phyloP scores from a whole-genome alignment of 2,797 vertebrate genomes.

The Peromyscus aztecus region DNA sequence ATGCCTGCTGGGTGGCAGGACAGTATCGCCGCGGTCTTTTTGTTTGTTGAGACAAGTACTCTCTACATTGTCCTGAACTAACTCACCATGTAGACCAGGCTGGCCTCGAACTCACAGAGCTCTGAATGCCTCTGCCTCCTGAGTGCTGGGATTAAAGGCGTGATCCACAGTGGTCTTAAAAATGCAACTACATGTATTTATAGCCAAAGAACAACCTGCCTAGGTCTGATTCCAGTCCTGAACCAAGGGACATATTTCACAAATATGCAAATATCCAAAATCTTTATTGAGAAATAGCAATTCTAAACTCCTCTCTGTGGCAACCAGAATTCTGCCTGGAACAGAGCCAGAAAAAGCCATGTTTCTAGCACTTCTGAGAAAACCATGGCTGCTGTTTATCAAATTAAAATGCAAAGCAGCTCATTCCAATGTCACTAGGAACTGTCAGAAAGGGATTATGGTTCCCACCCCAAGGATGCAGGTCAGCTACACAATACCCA shows the following conservation, averaged over 20 bases:
- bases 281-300: conserved; percentile 76
- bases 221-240: conserved; percentile 65
- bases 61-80: not conserved
- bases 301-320: conserved; percentile 38
- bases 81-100: not conserved
- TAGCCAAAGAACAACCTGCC: not conserved
- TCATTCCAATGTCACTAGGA: conserved; percentile 70
- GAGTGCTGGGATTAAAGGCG: not conserved
- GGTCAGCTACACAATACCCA: conserved; percentile 84
- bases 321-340: conserved; percentile 78
- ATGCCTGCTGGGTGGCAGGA: not conserved
- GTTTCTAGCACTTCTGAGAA: conserved; percentile 58
- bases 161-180: not conserved
- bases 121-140: not conserved
- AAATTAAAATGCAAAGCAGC: conserved; percentile 78
- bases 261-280: conserved; percentile 62
- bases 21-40: not conserved
- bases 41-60: not conserved
- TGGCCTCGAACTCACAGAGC: not conserved
- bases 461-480: conserved; percentile 71
- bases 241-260: conserved; percentile 53
- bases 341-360: conserved; percentile 76
- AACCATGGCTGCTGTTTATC: conserved; percentile 52
- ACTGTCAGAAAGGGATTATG: conserved; percentile 70
- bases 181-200: not conserved